These are phyloP conservation scores for Melitaea cinxia DNA, from an alignment of 1,140 invertebrate species.

Conservation along the genomic window DNA sequence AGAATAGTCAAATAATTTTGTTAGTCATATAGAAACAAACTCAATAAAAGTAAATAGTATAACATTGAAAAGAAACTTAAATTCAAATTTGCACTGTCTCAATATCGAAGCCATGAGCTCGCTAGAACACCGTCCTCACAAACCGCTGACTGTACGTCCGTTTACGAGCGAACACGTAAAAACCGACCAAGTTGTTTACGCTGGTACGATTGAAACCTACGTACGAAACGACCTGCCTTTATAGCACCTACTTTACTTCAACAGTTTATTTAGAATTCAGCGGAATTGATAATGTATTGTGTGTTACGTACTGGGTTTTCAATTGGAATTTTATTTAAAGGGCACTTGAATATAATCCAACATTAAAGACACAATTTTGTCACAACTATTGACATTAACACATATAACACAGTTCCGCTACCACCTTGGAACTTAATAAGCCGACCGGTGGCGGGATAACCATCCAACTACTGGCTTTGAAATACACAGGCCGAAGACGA, in stretches of 20 bases:
- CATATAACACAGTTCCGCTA: too few relatives aligned
- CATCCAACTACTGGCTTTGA: too few relatives aligned
- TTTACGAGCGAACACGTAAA: slow-evolving; percentile 75
- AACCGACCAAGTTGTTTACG: slow-evolving; percentile 72
- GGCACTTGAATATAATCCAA: too few relatives aligned
- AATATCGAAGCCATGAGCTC: slow-evolving; percentile 1
- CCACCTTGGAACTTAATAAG: too few relatives aligned
- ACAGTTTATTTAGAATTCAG: slow-evolving; percentile 21
- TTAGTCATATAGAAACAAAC: too few relatives aligned
- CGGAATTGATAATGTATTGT: slow-evolving; percentile 1
- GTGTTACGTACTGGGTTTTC: not conserved
- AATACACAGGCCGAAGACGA: too few relatives aligned
- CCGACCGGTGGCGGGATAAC: too few relatives aligned
- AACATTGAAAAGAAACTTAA: not conserved
- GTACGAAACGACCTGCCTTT: slow-evolving; percentile 46
- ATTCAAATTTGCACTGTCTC: slow-evolving; percentile 12
- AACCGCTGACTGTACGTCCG: slow-evolving; percentile 69
- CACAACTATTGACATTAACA: too few relatives aligned
- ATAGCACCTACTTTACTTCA: slow-evolving; percentile 42
- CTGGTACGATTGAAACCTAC: slow-evolving; percentile 51
- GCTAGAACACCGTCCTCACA: slow-evolving; percentile 26
- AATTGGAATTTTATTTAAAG: too few relatives aligned
- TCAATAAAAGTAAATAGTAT: too few relatives aligned
- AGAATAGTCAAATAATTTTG: too few relatives aligned
- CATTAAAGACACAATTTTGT: too few relatives aligned